Conservation (phyloP, 2,113 vertebrate genomes). For the Daubentonia madagascariensis region DNA sequence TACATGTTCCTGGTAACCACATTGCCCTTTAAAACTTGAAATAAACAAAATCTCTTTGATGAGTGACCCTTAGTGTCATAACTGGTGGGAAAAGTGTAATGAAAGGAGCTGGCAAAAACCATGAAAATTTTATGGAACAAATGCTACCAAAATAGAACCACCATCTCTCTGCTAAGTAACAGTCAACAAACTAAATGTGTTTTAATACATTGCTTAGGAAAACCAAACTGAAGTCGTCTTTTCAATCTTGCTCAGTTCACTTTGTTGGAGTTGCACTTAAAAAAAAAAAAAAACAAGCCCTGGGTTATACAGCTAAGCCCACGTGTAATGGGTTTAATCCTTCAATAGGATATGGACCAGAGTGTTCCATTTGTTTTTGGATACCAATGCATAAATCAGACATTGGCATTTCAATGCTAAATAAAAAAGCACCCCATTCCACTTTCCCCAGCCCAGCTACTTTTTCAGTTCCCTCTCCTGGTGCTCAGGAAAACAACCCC, state of each 20-base stretch:
- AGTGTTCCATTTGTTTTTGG: neutral
- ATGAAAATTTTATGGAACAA: neutral
- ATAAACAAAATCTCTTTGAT: conserved; percentile 58
- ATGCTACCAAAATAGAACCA: conserved; percentile 41
- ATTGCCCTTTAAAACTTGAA: conserved; percentile 51
- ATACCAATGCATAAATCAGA: neutral
- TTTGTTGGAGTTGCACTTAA: neutral
- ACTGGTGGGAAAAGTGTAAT: conserved; percentile 35
- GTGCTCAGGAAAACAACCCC: neutral
- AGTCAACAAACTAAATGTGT: neutral
- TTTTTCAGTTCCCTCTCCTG: neutral
- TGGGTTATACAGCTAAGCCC: neutral
- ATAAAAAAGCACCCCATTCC: neutral
- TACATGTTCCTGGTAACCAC: neutral
- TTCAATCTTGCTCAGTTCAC: neutral
- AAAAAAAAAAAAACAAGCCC: neutral
- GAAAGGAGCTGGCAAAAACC: conserved; percentile 43
- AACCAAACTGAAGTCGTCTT: neutral
- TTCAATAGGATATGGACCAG: neutral
- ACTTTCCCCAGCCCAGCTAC: neutral
- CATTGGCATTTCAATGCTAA: neutral
- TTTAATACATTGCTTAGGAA: neutral
- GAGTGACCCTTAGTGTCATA: conserved; percentile 46
- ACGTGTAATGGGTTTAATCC: neutral
- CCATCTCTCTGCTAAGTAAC: conserved; percentile 10